Evolutionary conservation across 2,888 invertebrate genomes (phyloP), one percentile per base, ranked within the genome.

Genomic region (Ichneumon xanthorius): DNA sequence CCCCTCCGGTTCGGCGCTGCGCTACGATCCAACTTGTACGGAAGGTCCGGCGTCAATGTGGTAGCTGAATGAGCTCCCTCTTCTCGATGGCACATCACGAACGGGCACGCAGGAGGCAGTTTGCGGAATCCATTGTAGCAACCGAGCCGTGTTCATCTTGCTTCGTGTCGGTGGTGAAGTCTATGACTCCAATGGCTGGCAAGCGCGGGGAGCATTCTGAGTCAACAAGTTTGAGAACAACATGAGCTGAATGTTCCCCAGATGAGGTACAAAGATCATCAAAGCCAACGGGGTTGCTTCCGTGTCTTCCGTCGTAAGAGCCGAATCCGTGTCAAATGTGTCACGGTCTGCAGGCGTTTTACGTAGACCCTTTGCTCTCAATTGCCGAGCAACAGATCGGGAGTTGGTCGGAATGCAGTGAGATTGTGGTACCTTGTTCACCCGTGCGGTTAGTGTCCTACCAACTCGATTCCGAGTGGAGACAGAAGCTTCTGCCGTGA

Each of bases 61-160:
- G 22, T 61, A 26, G 61, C 30, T 61, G 61, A 61, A 16, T 61
- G 30, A 30, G 30, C 61, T 61, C 61, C 22, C 61, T 30, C 26
- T 61, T 19, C 61, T 61, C 61, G n/a, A 50, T 50, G 50, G n/a
- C n/a, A 40, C 9, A 11, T n/a, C n/a, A n/a, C 50, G 50, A 53
- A 53, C 53, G 7, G 19, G 19, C 19, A n/a, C 11, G 50, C 50
- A 16, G 16, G n/a, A 4, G 53, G 19, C 19, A 19, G 53, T 53
- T 4, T 14, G 26, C 33, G 61, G 2, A 33, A 63, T 30, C 33
- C 61, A 63, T 33, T 33, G 33, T n/a, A n/a, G 61, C 14, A 33
- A 63, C 61, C 61, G n/a, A 4, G n/a, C 6, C 16, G n/a, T n/a
- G 61, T 16, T 63, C 33, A 26, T 26, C 2, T 2, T 26, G 33